These are phyloP conservation scores for Watsonalla binaria DNA, from an alignment of 2,888 invertebrate genomes.

Conservation along the genomic window DNA sequence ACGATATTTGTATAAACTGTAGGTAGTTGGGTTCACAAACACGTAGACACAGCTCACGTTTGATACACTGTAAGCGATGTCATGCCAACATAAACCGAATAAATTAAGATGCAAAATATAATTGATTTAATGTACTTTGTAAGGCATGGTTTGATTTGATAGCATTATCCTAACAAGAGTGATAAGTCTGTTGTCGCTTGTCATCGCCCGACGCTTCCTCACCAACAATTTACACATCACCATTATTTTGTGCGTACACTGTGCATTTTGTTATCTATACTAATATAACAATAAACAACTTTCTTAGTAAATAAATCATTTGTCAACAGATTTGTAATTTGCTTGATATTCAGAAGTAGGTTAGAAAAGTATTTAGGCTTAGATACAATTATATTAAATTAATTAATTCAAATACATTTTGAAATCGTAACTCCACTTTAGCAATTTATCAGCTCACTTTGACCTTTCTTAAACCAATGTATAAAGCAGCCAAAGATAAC, in stretches of 20 bases:
- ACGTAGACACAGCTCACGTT: conserved; percentile 26
- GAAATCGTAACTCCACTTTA: too few species aligned
- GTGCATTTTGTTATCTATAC: conserved; percentile 27
- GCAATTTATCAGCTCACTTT: too few species aligned
- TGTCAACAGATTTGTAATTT: neutral
- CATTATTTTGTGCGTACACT: conserved; percentile 39
- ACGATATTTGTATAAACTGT: conserved; percentile 28
- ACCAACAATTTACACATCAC: conserved; percentile 27
- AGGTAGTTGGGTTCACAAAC: conserved; percentile 39
- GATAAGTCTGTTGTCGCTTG: conserved; percentile 29
- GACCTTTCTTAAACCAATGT: too few species aligned
- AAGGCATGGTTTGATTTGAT: conserved; percentile 65
- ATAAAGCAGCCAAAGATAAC: too few species aligned
- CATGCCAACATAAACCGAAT: conserved; percentile 55
- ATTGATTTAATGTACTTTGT: conserved; percentile 23
- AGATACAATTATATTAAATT: neutral
- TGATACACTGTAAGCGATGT: conserved; percentile 50
- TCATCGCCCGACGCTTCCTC: conserved; percentile 24
- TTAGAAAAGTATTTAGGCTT: neutral
- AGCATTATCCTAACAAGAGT: conserved; percentile 59
- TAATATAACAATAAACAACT: conserved; percentile 13
- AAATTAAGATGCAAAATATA: neutral
- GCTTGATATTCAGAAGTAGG: neutral
- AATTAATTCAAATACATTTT: too few species aligned
- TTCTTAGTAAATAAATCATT: neutral